Percentiles rank a stretch among this genome's conserved stretches.
phyloP scores from a whole-genome alignment of 2,888 invertebrate species.

The Charanyca ferruginea region DNA sequence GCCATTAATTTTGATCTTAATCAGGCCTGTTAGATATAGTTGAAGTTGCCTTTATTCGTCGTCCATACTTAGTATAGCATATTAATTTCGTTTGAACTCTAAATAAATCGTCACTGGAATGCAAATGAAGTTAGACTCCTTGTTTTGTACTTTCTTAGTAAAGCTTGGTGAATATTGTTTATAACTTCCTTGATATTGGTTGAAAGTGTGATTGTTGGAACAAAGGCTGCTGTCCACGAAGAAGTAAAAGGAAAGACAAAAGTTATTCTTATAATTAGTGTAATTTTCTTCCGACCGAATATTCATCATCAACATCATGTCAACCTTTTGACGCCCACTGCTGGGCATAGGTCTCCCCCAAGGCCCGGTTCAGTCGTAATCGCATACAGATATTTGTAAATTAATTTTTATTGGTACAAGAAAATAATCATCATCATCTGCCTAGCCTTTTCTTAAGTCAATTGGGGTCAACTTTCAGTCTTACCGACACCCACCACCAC shows the following conservation, averaged over 20 bases:
- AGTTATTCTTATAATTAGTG: background rate
- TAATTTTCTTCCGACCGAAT: too few species aligned
- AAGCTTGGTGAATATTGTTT: slow-evolving; percentile 46
- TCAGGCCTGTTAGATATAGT: slow-evolving; percentile 55
- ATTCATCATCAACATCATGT: too few species aligned
- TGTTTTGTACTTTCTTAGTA: slow-evolving; percentile 49
- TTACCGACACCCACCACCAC: too few species aligned
- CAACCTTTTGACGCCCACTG: too few species aligned
- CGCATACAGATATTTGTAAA: too few species aligned
- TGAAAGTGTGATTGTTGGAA: slow-evolving; percentile 29
- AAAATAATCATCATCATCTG: too few species aligned
- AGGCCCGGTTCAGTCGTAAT: too few species aligned
- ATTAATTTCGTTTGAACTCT: slow-evolving; percentile 59
- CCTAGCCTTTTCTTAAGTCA: too few species aligned
- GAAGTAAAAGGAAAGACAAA: slow-evolving; percentile 1
- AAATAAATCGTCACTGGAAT: slow-evolving; percentile 57
- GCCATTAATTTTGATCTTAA: slow-evolving; percentile 61
- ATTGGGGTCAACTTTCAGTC: too few species aligned
- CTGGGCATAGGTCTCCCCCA: too few species aligned
- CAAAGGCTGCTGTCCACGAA: slow-evolving; percentile 28
- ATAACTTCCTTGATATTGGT: slow-evolving; percentile 53
- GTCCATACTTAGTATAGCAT: slow-evolving; percentile 24
- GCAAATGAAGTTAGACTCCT: slow-evolving; percentile 51
- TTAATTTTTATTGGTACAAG: too few species aligned
- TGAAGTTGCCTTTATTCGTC: slow-evolving; percentile 42